Evolutionary conservation across 2,888 invertebrate species (phyloP), one percentile per base, ranked within the genome.

Genomic region (Aelia acuminata): DNA sequence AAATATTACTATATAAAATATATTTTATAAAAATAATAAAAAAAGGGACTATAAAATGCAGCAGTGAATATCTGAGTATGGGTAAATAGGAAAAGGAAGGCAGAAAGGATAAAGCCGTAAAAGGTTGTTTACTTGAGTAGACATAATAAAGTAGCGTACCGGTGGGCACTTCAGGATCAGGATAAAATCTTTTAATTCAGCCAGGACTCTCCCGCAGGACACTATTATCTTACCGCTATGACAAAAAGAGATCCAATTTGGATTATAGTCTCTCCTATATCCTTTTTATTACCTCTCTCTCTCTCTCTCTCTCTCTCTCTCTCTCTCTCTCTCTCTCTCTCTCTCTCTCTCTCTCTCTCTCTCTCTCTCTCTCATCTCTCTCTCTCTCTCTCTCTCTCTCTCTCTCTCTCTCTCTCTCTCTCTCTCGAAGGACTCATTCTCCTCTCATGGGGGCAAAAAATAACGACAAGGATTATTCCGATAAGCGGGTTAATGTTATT

Each of bases 181-280:
- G 80, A 80, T 80, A 80, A 80, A 80, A 80, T 80, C 80, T 80
- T 80, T 80, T 80, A 80, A 80, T 80, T 80, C 43, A 80, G 80
- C 22, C 80, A 39, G 43, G 43, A 80, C 43, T 22, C n/a, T n/a
- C n/a, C n/a, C n/a, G n/a, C 22, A 47, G 80, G 80, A 22, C 80
- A 43, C 80, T n/a, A 80, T 43, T 80, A 80, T 80, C 80, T 80
- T 80, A 80, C 43, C 43, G 39, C 43, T 80, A 80, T 80, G 80
- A 80, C 80, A 80, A 43, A 80, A 80, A 80, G 80, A 43, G 80
- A 80, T 80, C 80, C 80, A 80, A 80, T 80, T 80, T 80, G 80
- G 80, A 80, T 80, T 80, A 80, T 80, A 47, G 39, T 39, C 80
- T n/a, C n/a, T 47, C 39, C 43, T 43, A 43, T 43, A 43, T 80